Base-by-base conservation (phyloP, 2,797 vertebrate species). In the Chaetophractus vellerosus region DNA sequence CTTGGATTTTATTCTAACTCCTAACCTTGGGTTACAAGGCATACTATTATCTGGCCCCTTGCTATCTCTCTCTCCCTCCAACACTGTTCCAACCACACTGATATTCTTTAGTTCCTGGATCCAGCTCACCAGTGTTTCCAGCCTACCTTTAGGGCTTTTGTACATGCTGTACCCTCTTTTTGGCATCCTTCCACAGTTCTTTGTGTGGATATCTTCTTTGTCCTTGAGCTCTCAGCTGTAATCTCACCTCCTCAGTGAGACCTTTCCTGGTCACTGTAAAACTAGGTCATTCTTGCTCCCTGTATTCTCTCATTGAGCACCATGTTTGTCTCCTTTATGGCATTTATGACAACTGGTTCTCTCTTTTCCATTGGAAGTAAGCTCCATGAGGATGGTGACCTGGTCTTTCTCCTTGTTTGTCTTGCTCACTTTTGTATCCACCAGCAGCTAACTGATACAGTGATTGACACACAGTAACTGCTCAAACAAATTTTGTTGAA, bases 221-320 rank as follows among this genome's bases (percentile, higher is more conserved):
- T 87, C 92, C 63, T 90, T 89, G 79, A 93, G 41, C 28, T 26
- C 57, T 94, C 31, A 12, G 45, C 69, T 90, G 81, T 88, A 36
- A n/a, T 79, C 41, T 88, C 45, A 41, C 21, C 38, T 76, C 71
- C 50, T 93, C 66, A 88, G 14, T 85, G 66, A 79, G 52, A 69
- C n/a, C 68, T 69, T 88, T 24, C 84, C 72, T 69, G 84, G 63
- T 72, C 31, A 38, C 38, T 61, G 85, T 78, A 52, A 96, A 95
- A 76, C 79, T 85, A 28, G 86, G 90, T 90, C 74, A n/a, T 80
- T 69, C 81, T 74, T 12, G 52, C 78, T 71, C 31, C 31, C 57
- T 79, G 33, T 31, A 15, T 85, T 84, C 48, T 91, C 50, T 76
- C n/a, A 26, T 28, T 69, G 68, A 95, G 57, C 50, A 69, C 71